phyloP scores from a whole-genome alignment of 2,888 invertebrate species.

The Busseola fusca region DNA sequence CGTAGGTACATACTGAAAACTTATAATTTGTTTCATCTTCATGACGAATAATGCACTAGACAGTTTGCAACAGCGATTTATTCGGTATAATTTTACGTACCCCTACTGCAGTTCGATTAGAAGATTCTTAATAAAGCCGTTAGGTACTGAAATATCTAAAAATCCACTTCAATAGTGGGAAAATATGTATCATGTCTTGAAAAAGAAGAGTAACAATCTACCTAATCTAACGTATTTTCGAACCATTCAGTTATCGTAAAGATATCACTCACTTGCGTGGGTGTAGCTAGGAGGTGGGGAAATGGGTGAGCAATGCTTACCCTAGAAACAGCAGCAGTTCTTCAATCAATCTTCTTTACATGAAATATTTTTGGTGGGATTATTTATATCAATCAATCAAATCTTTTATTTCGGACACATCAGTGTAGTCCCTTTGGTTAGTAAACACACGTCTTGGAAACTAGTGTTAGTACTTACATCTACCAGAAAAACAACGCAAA shows the following conservation, averaged over 20 bases:
- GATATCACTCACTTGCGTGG: neutral
- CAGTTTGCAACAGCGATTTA: too few relatives aligned
- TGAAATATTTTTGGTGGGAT: too few relatives aligned
- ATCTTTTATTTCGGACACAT: too few relatives aligned
- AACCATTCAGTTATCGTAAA: neutral
- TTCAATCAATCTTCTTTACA: too few relatives aligned
- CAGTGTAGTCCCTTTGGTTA: too few relatives aligned
- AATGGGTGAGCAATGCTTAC: too few relatives aligned
- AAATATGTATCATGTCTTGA: neutral
- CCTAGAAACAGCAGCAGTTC: too few relatives aligned
- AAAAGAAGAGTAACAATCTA: neutral
- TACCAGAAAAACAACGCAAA: too few relatives aligned
- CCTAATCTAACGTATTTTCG: neutral
- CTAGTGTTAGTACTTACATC: too few relatives aligned
- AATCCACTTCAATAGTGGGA: neutral
- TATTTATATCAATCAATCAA: too few relatives aligned
- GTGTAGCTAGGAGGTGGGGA: too few relatives aligned
- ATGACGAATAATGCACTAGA: slow-evolving; percentile 11
- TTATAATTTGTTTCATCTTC: slow-evolving; percentile 19
- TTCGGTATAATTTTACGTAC: neutral
- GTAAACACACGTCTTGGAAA: too few relatives aligned
- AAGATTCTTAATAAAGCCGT: neutral
- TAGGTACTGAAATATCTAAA: neutral
- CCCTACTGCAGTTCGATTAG: neutral
- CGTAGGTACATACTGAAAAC: slow-evolving; percentile 22